phyloP scores from a whole-genome alignment of 2,797 vertebrate genomes.

The Gobionotothen gibberifrons region DNA sequence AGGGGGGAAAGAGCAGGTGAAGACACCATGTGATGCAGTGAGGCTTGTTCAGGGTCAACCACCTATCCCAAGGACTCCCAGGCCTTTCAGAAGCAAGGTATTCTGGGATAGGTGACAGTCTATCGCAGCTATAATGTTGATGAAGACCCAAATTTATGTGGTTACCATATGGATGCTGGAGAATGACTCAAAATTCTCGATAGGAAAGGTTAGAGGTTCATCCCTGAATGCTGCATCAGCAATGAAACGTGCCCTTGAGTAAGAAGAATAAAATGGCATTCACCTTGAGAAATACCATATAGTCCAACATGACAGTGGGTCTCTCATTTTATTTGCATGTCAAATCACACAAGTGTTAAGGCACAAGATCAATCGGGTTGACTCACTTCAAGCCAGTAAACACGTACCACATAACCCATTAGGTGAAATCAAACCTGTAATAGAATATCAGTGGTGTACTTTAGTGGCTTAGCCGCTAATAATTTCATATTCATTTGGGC shows the following conservation, averaged over 20 bases:
- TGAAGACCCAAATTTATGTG: constrained; percentile 83
- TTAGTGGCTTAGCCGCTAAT: constrained; percentile 53
- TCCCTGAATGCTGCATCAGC: constrained; percentile 45
- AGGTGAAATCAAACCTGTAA: constrained; percentile 70
- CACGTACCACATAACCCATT: constrained; percentile 65
- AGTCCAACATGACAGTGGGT: constrained; percentile 49
- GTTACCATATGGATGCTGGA: constrained; percentile 79
- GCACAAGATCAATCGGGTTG: constrained; percentile 70
- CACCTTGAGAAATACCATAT: constrained; percentile 69
- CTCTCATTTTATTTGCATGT: constrained; percentile 78
- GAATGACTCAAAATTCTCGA: constrained; percentile 73
- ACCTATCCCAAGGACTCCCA: constrained; percentile 77
- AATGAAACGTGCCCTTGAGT: constrained; percentile 71
- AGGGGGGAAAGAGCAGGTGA: constrained; percentile 62
- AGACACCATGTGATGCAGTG: constrained; percentile 77
- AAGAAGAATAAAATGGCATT: constrained; percentile 61
- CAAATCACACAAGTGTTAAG: constrained; percentile 70
- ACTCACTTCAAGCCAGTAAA: constrained; percentile 65
- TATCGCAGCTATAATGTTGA: constrained; percentile 79
- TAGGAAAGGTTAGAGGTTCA: constrained; percentile 75
- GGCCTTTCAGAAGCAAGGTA: constrained; percentile 71
- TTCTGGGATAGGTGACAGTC: constrained; percentile 75
- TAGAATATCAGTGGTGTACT: constrained; percentile 65
- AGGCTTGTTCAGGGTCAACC: constrained; percentile 77
- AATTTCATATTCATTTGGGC: constrained; percentile 66